A percentile compares a stretch with the other conserved stretches of the same genome.
These are phyloP conservation scores for Anastatus disparis DNA, from an alignment of 1,140 invertebrate species.

Conservation along the genomic window DNA sequence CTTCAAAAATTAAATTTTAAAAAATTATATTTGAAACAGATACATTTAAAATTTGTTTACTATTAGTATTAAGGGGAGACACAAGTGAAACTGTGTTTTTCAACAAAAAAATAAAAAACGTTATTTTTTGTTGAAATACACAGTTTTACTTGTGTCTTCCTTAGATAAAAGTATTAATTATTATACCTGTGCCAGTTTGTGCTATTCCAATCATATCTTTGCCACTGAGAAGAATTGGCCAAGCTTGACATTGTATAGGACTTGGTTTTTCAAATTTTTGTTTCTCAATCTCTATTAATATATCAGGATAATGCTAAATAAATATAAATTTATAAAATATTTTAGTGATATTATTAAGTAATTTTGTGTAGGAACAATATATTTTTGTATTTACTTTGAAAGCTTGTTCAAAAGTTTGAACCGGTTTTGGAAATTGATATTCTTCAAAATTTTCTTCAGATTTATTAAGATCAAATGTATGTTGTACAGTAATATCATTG, in stretches of 20 bases:
- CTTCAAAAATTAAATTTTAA: constrained; percentile 56
- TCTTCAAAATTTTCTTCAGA: constrained; percentile 57
- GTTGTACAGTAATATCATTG: constrained; percentile 78
- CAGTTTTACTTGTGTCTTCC: no score
- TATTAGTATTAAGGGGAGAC: no score
- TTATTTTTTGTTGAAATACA: constrained; percentile 4
- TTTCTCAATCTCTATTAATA: constrained; percentile 83
- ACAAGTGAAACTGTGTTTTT: no score
- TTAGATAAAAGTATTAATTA: not conserved
- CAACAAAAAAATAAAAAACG: no score
- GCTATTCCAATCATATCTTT: constrained; percentile 93
- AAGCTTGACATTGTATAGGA: constrained; percentile 91
- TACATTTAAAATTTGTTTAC: no score
- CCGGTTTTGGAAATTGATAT: constrained; percentile 82
- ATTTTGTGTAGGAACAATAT: not conserved
- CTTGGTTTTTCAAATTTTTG: constrained; percentile 86
- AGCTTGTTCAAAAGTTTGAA: constrained; percentile 85
- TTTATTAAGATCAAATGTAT: constrained; percentile 56
- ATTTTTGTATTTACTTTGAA: constrained; percentile 66
- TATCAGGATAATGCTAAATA: constrained; percentile 78
- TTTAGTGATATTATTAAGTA: not conserved
- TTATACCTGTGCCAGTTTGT: constrained; percentile 90
- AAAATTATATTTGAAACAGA: constrained; percentile 12
- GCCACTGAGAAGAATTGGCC: constrained; percentile 87
- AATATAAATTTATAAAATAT: constrained; percentile 9